phyloP scores from a whole-genome alignment of 2,113 vertebrate genomes.

The Pluvianellus socialis region DNA sequence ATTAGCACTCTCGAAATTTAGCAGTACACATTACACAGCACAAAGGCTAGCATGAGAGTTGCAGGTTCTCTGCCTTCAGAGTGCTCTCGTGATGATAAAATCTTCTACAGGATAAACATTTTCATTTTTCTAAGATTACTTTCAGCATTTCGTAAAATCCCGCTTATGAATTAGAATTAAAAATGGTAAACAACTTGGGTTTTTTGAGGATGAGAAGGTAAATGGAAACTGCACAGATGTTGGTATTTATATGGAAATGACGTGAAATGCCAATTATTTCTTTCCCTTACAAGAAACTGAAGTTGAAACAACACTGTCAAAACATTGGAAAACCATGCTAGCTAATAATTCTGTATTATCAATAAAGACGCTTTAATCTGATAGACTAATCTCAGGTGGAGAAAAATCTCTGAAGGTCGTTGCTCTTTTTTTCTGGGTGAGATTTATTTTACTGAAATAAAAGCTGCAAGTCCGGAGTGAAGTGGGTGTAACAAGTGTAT shows the following conservation, averaged over 20 bases:
- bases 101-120: slow-evolving; percentile 20
- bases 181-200: background rate
- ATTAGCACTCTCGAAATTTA: slow-evolving; percentile 18
- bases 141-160: background rate
- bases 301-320: background rate
- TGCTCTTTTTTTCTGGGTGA: background rate
- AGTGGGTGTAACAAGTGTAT: accelerated
- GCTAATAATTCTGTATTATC: background rate
- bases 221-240: background rate
- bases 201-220: background rate
- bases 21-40: background rate
- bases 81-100: background rate
- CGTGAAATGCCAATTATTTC: background rate
- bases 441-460: background rate
- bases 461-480: background rate
- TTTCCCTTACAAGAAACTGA: background rate
- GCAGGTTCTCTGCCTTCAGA: slow-evolving; percentile 5
- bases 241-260: slow-evolving; percentile 28
- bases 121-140: background rate
- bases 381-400: background rate
- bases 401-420: background rate
- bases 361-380: background rate
- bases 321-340: background rate
- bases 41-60: background rate
- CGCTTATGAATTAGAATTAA: background rate